These are phyloP conservation scores for Eristalis arbustorum DNA, from an alignment of 2,888 invertebrate genomes.

Conservation along the genomic window DNA sequence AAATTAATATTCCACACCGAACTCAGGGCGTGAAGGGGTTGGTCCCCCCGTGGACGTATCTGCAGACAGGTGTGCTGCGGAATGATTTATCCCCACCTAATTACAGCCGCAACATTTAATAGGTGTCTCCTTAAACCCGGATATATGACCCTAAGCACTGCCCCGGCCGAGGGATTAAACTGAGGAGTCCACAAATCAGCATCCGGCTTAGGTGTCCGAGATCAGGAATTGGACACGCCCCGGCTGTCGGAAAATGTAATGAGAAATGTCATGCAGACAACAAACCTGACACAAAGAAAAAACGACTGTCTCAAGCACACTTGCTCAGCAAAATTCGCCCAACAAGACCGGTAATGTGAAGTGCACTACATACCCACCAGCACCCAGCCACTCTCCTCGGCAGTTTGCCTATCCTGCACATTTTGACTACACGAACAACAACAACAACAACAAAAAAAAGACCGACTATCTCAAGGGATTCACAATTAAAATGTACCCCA, in stretches of 20 bases:
- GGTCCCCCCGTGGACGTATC: neutral
- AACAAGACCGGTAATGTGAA: neutral
- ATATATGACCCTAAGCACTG: constrained; percentile 29
- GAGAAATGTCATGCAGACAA: constrained; percentile 50
- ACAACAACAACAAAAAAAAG: neutral
- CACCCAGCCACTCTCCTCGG: neutral
- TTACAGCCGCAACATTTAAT: constrained; percentile 56
- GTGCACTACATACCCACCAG: constrained; percentile 1
- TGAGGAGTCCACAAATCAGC: neutral
- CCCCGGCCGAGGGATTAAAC: constrained; percentile 16
- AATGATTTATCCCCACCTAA: constrained; percentile 60
- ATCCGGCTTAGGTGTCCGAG: constrained; percentile 29
- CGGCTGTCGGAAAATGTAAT: constrained; percentile 12
- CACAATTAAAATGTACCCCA: constrained; percentile 47
- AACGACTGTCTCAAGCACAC: neutral
- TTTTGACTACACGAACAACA: neutral
- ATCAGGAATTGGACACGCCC: constrained; percentile 17
- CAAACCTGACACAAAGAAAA: neutral
- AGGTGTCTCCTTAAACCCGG: constrained; percentile 18
- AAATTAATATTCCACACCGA: constrained; percentile 60
- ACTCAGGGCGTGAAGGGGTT: neutral
- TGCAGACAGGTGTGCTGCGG: constrained; percentile 11
- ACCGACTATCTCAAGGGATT: constrained; percentile 11
- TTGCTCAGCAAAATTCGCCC: constrained; percentile 47
- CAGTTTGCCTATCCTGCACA: constrained; percentile 31